Percentiles rank a stretch among this genome's conserved stretches.
Evolutionary conservation across 1,140 invertebrate species (phyloP).

Genomic region (Camponotus vicinus): DNA sequence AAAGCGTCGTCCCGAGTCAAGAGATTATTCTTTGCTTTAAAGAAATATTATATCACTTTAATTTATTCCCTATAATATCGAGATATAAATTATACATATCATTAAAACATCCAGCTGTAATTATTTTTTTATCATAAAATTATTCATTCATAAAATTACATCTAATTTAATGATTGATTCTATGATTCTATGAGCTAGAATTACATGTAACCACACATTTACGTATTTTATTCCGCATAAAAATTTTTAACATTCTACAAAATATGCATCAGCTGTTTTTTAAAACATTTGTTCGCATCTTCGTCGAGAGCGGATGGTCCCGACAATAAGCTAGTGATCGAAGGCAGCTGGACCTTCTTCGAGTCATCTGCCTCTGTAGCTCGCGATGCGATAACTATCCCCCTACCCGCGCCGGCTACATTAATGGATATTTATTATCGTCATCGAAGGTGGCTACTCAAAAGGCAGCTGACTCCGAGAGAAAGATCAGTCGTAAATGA

Average conservation of each 20-base stretch:
- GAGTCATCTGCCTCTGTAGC: slow-evolving; percentile 82
- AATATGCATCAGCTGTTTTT: slow-evolving; percentile 23
- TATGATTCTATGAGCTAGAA: neutral
- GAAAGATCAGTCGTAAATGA: slow-evolving; percentile 72
- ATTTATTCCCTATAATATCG: neutral
- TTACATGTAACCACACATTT: neutral
- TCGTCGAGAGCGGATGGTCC: slow-evolving; percentile 61
- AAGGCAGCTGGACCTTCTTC: slow-evolving; percentile 82
- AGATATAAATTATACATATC: neutral
- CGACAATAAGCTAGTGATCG: slow-evolving; percentile 82
- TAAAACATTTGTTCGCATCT: slow-evolving; percentile 55
- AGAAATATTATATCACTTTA: neutral
- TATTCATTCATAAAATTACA: neutral
- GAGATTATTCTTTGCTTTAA: slow-evolving; percentile 18
- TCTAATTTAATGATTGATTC: neutral
- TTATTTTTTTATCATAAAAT: neutral
- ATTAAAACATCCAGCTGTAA: neutral
- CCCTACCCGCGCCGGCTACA: slow-evolving; percentile 74
- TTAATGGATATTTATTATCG: slow-evolving; percentile 85
- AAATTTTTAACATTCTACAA: slow-evolving; percentile 28
- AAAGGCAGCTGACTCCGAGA: slow-evolving; percentile 80
- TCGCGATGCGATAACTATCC: slow-evolving; percentile 83
- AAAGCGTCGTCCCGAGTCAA: slow-evolving; percentile 60
- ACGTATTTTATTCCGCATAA: neutral
- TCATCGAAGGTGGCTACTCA: slow-evolving; percentile 78